Percentiles rank a stretch among this genome's conserved stretches.
These are phyloP conservation scores for Erethizon dorsatum DNA, from an alignment of 2,797 vertebrate species.

Conservation along the genomic window DNA sequence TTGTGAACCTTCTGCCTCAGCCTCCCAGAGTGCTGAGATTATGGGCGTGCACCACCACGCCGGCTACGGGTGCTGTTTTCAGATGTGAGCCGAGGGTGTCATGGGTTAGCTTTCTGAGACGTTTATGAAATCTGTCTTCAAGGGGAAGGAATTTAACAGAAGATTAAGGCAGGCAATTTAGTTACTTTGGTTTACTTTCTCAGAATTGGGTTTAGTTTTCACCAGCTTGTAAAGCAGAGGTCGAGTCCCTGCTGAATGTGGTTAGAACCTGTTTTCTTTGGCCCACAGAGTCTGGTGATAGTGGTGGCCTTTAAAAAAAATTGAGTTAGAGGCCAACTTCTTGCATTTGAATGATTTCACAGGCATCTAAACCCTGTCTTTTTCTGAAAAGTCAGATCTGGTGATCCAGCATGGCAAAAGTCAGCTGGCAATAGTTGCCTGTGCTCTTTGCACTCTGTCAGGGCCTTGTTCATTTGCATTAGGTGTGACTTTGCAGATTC, in stretches of 20 bases:
- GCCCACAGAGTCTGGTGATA: not conserved
- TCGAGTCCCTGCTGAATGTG: not conserved
- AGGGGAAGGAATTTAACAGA: conserved; percentile 25
- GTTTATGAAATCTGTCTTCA: not conserved
- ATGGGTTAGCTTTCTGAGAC: not conserved
- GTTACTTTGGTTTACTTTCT: not conserved
- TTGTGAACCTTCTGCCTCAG: not conserved
- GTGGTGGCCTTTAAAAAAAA: not conserved
- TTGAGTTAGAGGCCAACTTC: conserved; percentile 19
- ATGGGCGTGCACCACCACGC: no score
- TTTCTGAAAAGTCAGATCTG: not conserved
- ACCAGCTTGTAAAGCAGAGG: not conserved
- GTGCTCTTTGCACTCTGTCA: not conserved
- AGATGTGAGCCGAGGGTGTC: not conserved
- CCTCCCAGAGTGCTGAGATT: not conserved
- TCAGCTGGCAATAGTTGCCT: not conserved
- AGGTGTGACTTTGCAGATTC: not conserved
- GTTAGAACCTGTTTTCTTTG: conserved; percentile 62
- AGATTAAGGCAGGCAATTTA: not conserved
- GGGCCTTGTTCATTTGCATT: not conserved
- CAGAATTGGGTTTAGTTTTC: conserved; percentile 48
- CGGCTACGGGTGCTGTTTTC: not conserved
- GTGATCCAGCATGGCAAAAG: not conserved
- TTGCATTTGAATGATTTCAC: conserved; percentile 48
- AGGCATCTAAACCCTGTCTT: conserved; percentile 35